phyloP scores from a whole-genome alignment of 1,140 invertebrate genomes.

The Drosophila sechellia region DNA sequence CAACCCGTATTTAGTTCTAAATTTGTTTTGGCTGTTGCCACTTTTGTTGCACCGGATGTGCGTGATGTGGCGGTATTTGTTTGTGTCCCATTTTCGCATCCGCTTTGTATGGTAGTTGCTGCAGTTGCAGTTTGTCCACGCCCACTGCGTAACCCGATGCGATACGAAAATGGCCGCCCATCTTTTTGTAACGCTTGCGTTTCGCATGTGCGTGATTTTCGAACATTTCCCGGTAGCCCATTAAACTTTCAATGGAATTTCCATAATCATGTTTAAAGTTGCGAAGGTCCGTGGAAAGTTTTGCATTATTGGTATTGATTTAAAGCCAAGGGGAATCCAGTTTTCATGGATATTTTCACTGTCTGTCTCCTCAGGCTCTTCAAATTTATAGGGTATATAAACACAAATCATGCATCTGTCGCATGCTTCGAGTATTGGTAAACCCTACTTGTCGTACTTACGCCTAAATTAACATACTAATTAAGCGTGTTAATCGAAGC shows the following conservation, averaged over 20 bases:
- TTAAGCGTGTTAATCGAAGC: too few species aligned
- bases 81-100: conserved; percentile 71
- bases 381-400: not conserved
- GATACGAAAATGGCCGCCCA: not conserved
- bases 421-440: not conserved
- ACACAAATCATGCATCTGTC: not conserved
- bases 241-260: conserved; percentile 75
- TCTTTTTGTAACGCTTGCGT: not conserved
- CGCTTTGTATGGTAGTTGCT: conserved; percentile 26
- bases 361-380: not conserved
- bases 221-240: conserved; percentile 52
- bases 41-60: conserved; percentile 54
- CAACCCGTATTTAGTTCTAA: not conserved
- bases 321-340: not conserved
- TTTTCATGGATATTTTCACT: not conserved
- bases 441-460: not conserved
- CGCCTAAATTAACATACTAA: conserved; percentile 10
- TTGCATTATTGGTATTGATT: conserved; percentile 17
- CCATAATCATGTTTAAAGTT: conserved; percentile 67
- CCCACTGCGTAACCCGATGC: conserved; percentile 55
- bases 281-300: conserved; percentile 5
- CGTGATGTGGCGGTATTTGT: conserved; percentile 68
- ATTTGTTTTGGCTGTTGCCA: conserved; percentile 16
- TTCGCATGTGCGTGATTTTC: conserved; percentile 62
- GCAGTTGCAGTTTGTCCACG: conserved; percentile 33